Evolutionary conservation across 2,888 invertebrate genomes (phyloP).

Genomic region (Hirtodrosophila alboralis): DNA sequence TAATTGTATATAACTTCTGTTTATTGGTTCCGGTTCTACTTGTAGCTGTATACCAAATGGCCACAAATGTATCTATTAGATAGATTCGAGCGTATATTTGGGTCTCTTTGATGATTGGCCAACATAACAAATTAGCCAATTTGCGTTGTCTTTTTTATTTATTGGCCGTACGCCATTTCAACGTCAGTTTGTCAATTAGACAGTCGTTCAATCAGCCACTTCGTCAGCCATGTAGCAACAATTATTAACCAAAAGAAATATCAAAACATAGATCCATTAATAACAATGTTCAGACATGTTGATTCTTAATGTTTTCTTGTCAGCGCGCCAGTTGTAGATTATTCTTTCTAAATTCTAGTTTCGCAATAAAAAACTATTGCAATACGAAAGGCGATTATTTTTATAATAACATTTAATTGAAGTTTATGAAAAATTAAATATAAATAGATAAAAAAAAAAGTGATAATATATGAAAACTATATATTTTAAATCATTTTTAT

Average conservation of each 20-base stretch:
- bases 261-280: slow-evolving; percentile 9
- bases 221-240: slow-evolving; percentile 16
- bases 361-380: no score
- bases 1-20: slow-evolving; percentile 18
- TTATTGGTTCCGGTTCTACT: slow-evolving; percentile 34
- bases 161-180: slow-evolving; percentile 40
- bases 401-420: no score
- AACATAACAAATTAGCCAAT: slow-evolving; percentile 54
- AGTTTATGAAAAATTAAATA: no score
- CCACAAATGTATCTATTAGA: slow-evolving; percentile 20
- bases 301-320: background rate
- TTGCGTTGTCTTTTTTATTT: slow-evolving; percentile 36
- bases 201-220: slow-evolving; percentile 25
- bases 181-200: slow-evolving; percentile 17
- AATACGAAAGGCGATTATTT: no score
- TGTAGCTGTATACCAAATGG: background rate
- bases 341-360: background rate
- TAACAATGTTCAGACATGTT: slow-evolving; percentile 3
- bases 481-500: no score
- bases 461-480: no score
- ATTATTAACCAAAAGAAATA: slow-evolving; percentile 24
- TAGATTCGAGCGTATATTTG: slow-evolving; percentile 15
- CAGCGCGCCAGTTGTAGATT: slow-evolving; percentile 3
- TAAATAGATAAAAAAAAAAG: no score
- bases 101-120: slow-evolving; percentile 43